These are phyloP conservation scores for Prunella himalayana DNA, from an alignment of 2,113 vertebrate genomes.

Conservation along the genomic window DNA sequence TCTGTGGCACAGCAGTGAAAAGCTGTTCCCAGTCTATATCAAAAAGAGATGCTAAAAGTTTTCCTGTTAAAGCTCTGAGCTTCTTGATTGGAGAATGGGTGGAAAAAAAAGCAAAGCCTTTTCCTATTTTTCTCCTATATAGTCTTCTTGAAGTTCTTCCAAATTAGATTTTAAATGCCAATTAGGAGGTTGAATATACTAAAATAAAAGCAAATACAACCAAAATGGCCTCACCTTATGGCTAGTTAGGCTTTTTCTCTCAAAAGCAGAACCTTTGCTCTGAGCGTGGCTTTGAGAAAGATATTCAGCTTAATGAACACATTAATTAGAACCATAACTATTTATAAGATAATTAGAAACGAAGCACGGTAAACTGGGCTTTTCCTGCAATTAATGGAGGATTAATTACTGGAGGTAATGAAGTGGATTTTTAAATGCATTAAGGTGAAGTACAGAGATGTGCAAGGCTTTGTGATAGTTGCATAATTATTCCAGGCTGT, in stretches of 20 bases:
- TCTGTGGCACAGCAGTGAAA: constrained; percentile 48
- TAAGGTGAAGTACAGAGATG: constrained; percentile 99
- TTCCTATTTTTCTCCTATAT: constrained; percentile 78
- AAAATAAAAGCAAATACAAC: constrained; percentile 99
- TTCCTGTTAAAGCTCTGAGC: constrained; percentile 72
- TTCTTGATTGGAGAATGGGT: constrained; percentile 72
- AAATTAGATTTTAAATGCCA: constrained; percentile 99
- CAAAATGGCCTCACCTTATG: constrained; percentile 99
- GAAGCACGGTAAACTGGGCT: constrained; percentile 98
- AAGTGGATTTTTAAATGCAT: constrained; percentile 99
- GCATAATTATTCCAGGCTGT: constrained; percentile 98
- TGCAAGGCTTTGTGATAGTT: constrained; percentile 97
- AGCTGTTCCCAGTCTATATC: constrained; percentile 64
- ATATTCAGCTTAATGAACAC: constrained; percentile 99
- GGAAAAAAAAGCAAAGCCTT: constrained; percentile 46
- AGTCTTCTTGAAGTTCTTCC: constrained; percentile 98
- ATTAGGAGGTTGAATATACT: constrained; percentile 99
- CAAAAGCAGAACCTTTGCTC: constrained; percentile 96
- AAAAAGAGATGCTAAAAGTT: constrained; percentile 73
- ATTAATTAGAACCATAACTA: constrained; percentile 99
- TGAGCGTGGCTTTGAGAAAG: constrained; percentile 98
- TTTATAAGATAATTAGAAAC: constrained; percentile 99
- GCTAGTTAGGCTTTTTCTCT: constrained; percentile 94
- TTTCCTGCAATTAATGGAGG: constrained; percentile 99
- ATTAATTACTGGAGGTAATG: constrained; percentile 99